Evolutionary conservation across 2,888 invertebrate species (phyloP), one percentile per base, ranked within the genome.

Genomic region (Poecilobothrus nobilitatus): DNA sequence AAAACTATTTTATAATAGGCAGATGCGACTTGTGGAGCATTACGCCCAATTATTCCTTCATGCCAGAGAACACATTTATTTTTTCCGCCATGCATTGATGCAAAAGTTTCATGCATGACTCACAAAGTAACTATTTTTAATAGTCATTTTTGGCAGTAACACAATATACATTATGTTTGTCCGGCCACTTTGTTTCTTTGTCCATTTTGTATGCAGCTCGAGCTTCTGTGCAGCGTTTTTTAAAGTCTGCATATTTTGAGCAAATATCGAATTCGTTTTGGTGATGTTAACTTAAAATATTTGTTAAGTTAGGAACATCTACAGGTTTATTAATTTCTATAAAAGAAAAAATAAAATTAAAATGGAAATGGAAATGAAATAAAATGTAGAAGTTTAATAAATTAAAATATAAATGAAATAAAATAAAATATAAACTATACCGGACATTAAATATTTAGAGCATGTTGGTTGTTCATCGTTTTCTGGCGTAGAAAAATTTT

Each of bases 31-130:
- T 66, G 20, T 18, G 37, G 18, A 12, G 66, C 66, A 21, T 41
- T n/a, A 20, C 41, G 66, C 4, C 66, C 66, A 66, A 6, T 66
- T 66, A 66, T 66, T 6, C 20, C n/a, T 21, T 66, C 66, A 66
- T 66, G 37, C 41, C 41, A 66, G 6, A 65, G 10, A 34, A 65
- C 34, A 41, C 66, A 66, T 7, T 37, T 34, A 65, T 65, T 41
- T 65, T 65, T 65, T 8, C 7, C 34, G n/a, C 18, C 41, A 6
- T 65, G 37, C 65, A 65, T n/a, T n/a, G 34, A 27, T 18, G 65
- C 65, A 27, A 34, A 65, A 18, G 65, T 65, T 34, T 65, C 65
- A 65, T 65, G 61, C 61, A 61, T 61, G 18, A 61, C 61, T 61
- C 5, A 61, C n/a, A 61, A 61, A 61, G n/a, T 61, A n/a, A n/a